A percentile compares a stretch with the other conserved stretches of the same genome.
Evolutionary conservation across 1,140 invertebrate genomes (phyloP).

Genomic region (Alviniconcha marisindica): DNA sequence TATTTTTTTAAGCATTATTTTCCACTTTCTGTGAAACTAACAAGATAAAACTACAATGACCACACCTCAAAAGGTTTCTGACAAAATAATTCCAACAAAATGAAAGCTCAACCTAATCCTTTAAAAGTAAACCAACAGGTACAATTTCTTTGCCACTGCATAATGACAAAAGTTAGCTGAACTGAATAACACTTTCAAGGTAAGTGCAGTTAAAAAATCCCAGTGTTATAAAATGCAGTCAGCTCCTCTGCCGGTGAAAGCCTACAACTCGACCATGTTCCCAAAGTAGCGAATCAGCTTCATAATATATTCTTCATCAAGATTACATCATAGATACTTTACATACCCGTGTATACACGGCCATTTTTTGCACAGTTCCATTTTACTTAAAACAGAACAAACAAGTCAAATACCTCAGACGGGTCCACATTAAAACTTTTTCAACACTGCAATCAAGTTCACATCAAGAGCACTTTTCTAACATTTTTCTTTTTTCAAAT

Average conservation of each 20-base stretch:
- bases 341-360: constrained; percentile 19
- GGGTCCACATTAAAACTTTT: not conserved
- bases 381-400: not conserved
- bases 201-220: too few relatives aligned
- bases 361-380: constrained; percentile 25
- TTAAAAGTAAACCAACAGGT: too few relatives aligned
- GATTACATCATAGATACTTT: constrained; percentile 32
- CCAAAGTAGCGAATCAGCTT: not conserved
- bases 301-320: constrained; percentile 32
- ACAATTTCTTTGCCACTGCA: too few relatives aligned
- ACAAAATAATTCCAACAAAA: too few relatives aligned
- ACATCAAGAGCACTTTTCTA: not conserved
- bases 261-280: not conserved
- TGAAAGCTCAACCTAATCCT: too few relatives aligned
- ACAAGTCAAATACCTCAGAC: not conserved
- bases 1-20: too few relatives aligned
- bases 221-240: too few relatives aligned
- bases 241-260: not conserved
- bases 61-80: too few relatives aligned
- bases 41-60: too few relatives aligned
- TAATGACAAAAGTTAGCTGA: too few relatives aligned
- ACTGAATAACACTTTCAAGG: too few relatives aligned
- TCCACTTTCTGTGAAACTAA: too few relatives aligned
- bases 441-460: not conserved
- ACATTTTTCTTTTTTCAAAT: constrained; percentile 1